Conservation (phyloP, 2,113 vertebrate species). For the Stictonetta naevosa region DNA sequence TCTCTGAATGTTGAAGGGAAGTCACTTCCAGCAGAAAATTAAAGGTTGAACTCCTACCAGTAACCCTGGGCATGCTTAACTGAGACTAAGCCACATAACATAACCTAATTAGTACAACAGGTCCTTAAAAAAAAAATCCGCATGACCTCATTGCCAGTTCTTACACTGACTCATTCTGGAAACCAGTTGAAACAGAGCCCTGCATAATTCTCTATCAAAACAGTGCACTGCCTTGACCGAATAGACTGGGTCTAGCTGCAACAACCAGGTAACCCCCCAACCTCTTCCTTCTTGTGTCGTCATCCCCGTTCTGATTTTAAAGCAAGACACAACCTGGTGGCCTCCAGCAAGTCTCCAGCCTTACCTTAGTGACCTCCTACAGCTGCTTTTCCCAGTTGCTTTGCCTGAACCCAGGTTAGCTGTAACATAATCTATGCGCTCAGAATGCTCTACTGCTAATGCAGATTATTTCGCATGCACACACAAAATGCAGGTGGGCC, state of each 20-base stretch:
- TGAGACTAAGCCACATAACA: constrained; percentile 59
- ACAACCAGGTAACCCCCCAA: neutral
- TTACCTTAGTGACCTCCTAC: neutral
- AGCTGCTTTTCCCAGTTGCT: neutral
- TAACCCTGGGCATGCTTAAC: constrained; percentile 54
- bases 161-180: constrained; percentile 55
- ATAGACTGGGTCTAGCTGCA: neutral
- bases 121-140: neutral
- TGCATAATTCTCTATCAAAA: constrained; percentile 4
- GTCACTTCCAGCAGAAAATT: constrained; percentile 68
- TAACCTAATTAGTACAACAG: constrained; percentile 45
- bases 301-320: neutral
- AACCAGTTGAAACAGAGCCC: constrained; percentile 44
- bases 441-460: neutral
- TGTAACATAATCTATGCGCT: neutral
- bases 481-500: neutral
- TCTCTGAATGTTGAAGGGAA: constrained; percentile 59
- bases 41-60: constrained; percentile 46
- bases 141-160: neutral
- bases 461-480: neutral
- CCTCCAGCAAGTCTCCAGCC: neutral
- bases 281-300: too few species aligned
- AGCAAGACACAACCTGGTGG: neutral
- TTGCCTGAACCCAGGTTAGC: neutral
- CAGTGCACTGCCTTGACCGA: neutral